These are phyloP conservation scores for Metopolophium dirhodum DNA, from an alignment of 1,140 invertebrate species.

Conservation along the genomic window DNA sequence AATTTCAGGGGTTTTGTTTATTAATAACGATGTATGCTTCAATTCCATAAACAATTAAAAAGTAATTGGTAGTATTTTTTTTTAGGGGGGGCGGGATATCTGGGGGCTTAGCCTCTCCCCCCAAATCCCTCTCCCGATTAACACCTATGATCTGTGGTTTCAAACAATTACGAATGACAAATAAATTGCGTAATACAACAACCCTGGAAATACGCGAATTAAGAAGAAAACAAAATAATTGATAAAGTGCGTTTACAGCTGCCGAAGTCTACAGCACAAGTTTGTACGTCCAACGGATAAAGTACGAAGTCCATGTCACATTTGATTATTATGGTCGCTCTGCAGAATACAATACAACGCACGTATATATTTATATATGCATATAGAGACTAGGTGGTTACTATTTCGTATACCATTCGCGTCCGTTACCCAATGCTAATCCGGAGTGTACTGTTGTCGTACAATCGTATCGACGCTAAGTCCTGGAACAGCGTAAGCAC, in stretches of 20 bases:
- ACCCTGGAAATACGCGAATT: neutral
- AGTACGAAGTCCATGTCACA: slow-evolving; percentile 71
- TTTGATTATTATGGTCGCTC: slow-evolving; percentile 69
- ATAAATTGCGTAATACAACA: no score
- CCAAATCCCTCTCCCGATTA: no score
- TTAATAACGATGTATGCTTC: no score
- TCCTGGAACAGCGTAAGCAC: slow-evolving; percentile 68
- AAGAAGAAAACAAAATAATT: neutral
- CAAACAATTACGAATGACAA: no score
- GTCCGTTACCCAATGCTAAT: slow-evolving; percentile 68
- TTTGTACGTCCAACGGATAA: slow-evolving; percentile 69
- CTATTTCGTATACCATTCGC: neutral
- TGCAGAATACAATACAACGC: slow-evolving; percentile 60
- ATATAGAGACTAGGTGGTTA: neutral
- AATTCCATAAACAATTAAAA: no score
- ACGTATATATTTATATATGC: neutral
- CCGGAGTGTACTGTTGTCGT: slow-evolving; percentile 68
- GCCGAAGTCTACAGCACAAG: slow-evolving; percentile 69
- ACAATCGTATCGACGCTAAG: slow-evolving; percentile 68
- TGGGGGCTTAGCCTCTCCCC: no score
- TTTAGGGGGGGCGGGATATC: no score
- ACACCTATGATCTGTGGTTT: no score
- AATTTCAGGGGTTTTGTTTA: no score
- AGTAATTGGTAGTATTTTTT: no score
- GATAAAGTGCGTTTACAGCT: slow-evolving; percentile 65